phyloP scores from a whole-genome alignment of 2,888 invertebrate species.

The Synergus japonicus region DNA sequence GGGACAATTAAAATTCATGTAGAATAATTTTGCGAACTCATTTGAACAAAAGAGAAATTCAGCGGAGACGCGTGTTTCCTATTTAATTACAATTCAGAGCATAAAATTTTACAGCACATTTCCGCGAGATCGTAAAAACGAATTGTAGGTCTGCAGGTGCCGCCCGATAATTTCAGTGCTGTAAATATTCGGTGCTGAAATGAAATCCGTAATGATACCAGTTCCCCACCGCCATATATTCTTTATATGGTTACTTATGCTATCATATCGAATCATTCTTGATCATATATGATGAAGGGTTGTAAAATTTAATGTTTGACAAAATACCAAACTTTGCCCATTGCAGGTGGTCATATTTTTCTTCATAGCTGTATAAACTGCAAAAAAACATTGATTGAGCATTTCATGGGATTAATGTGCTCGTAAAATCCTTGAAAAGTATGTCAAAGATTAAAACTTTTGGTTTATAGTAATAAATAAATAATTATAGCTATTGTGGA shows the following conservation, averaged over 20 bases:
- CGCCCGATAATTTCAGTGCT: constrained; percentile 31
- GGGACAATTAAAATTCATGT: neutral
- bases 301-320: constrained; percentile 5
- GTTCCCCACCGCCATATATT: too few species aligned
- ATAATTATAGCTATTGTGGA: too few species aligned
- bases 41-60: constrained; percentile 7
- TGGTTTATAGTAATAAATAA: too few species aligned
- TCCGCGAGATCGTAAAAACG: constrained; percentile 35
- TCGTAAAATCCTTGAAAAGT: neutral
- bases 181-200: constrained; percentile 29
- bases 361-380: neutral
- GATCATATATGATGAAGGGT: neutral
- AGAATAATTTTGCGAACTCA: constrained; percentile 19
- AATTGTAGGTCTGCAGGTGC: constrained; percentile 33
- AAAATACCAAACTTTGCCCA: neutral
- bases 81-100: constrained; percentile 22
- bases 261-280: constrained; percentile 12
- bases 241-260: constrained; percentile 4
- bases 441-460: too few species aligned
- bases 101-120: constrained; percentile 37
- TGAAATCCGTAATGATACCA: constrained; percentile 7
- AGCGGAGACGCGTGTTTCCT: constrained; percentile 23
- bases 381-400: neutral
- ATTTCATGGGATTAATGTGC: too few species aligned
- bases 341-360: neutral